Base-by-base conservation (phyloP, 2,797 vertebrate species). In the Neosilurus mollespiculum region DNA sequence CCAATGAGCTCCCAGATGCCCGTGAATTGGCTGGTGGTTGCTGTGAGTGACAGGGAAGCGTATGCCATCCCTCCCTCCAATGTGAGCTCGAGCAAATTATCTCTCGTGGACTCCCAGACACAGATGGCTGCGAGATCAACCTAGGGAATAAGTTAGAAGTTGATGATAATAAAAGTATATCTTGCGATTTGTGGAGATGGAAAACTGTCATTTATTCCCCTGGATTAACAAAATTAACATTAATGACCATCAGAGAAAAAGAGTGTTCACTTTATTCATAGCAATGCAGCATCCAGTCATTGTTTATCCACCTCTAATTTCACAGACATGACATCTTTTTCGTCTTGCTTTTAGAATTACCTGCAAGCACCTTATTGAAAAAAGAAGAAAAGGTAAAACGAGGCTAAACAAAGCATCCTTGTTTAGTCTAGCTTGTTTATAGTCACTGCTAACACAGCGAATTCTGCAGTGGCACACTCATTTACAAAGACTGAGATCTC, bases 361-460 rank as follows among this genome's bases (percentile, higher is more conserved):
- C 75, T 16, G 30, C 12, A 20, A 91, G 91, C 90, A 87, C 73
- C 86, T 71, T 85, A 64, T 77, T 79, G 53, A 20, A 51, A 59
- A 22, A 37, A 53, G 67, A 65, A 88, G 83, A 83, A 87, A 87
- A 75, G 81, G 75, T 71, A 84, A 80, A 76, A 43, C 0, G 10
- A 75, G 66, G 75, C 58, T 87, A 85, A 87, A 88, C 83, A 84
- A 88, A 87, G 83, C 88, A 82, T 88, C 88, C 83, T 20, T 8
- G 16, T 58, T 76, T 67, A 30, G 4, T 56, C 20, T 16, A 43
- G 51, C 6, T 9, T 51, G 81, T 49, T 67, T 26, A 22, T 51
- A 12, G 81, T 18, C 53, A 64, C n/a, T 26, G 76, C 10, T 22
- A 34, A 22, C 54, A 56, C 53, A 30, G 24, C 53, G 8, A 58